Conservation (phyloP, 2,797 vertebrate species). For the Enteromius paludinosus region DNA sequence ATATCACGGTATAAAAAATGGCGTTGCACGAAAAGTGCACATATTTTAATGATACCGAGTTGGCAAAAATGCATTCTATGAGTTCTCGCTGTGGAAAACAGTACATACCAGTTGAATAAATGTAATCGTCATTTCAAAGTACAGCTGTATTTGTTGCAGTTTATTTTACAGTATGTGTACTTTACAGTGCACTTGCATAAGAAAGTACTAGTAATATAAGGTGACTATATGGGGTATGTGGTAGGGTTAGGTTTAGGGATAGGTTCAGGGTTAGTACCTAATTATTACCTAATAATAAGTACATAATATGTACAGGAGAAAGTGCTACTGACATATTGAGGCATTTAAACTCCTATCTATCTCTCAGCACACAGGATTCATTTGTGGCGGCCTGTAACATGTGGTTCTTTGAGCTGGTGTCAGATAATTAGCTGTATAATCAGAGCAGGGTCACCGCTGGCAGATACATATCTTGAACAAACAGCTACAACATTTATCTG, state of each 20-base stretch:
- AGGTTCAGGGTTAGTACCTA: no score
- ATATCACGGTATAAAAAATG: no score
- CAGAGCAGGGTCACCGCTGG: constrained; percentile 25
- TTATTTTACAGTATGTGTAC: no score
- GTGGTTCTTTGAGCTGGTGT: constrained; percentile 1
- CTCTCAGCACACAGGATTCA: constrained; percentile 13
- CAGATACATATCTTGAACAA: constrained; percentile 44
- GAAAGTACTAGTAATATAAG: no score
- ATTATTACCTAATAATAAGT: no score
- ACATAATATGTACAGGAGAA: no score
- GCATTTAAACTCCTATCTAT: neutral
- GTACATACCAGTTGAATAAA: neutral
- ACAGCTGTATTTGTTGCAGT: neutral
- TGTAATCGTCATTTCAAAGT: neutral
- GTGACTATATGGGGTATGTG: no score
- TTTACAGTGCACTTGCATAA: no score
- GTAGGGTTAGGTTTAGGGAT: no score
- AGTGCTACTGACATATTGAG: neutral
- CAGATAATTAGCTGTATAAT: constrained; percentile 28
- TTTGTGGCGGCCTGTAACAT: neutral
- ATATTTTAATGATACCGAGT: no score
- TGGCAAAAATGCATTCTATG: neutral
- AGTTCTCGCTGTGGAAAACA: neutral
- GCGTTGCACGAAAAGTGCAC: no score
- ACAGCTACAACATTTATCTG: constrained; percentile 19